A percentile compares a stretch with the other conserved stretches of the same genome.
Evolutionary conservation across 2,888 invertebrate genomes (phyloP).

Genomic region (Andrena bucephala): DNA sequence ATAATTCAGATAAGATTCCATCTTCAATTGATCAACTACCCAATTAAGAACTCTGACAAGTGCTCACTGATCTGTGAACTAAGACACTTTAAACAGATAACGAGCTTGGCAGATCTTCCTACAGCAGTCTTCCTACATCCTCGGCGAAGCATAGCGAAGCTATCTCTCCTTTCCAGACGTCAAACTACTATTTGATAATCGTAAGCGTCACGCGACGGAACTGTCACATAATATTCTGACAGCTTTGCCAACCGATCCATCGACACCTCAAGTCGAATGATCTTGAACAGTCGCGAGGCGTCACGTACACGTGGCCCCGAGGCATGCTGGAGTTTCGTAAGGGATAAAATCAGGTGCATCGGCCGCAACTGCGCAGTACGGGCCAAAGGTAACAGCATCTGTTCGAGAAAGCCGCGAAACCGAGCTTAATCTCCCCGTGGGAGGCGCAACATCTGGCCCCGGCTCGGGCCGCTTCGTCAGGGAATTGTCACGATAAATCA

Average conservation of each 20-base stretch:
- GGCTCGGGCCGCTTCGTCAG: conserved; percentile 19
- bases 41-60: background rate
- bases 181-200: background rate
- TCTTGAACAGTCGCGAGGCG: background rate
- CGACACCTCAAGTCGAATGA: background rate
- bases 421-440: conserved; percentile 10
- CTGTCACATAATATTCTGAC: background rate
- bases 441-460: conserved; percentile 46
- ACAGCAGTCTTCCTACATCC: background rate
- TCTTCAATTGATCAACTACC: background rate
- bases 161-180: no score
- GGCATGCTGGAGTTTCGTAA: background rate
- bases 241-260: background rate
- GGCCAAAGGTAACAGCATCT: conserved; percentile 22
- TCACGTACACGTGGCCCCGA: no score
- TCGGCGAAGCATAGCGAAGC: no score
- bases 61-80: background rate
- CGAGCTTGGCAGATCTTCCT: background rate
- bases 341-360: conserved; percentile 7
- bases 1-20: no score
- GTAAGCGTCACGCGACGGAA: no score
- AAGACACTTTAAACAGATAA: background rate
- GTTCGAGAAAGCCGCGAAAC: conserved; percentile 21
- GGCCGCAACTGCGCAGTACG: background rate
- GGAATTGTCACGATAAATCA: conserved; percentile 61